Base-by-base conservation (phyloP, 2,113 vertebrate species). In the Phrynosoma platyrhinos region DNA sequence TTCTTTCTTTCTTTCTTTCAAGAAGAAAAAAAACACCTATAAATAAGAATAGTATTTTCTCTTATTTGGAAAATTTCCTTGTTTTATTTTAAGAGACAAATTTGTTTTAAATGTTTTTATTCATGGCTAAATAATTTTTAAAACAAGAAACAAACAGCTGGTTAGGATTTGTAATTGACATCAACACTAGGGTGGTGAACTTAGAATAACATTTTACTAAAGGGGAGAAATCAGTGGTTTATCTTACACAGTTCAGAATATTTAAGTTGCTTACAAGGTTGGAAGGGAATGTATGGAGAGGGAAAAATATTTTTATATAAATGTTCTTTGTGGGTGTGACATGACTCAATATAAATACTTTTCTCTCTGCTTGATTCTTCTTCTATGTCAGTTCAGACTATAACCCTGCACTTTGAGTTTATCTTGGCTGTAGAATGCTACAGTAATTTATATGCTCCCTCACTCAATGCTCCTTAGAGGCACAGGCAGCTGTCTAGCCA, bases 351-450 rank as follows among this genome's bases (percentile, higher is more conserved):
- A 76, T 92, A 96, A 87, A 90, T 30, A 58, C 88, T 95, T 81
- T 94, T 83, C 27, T 91, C 92, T 93, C 88, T 90, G 83, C 77
- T 86, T 90, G 77, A 88, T 89, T 91, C 84, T 94, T 77, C 94
- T 87, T 93, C 90, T 88, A 9, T 93, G 90, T 94, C 91, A 92
- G 92, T 94, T 94, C 93, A 95, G 93, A 93, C 94, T 96, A 94
- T 95, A 96, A 95, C 95, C 94, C 93, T 96, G 94, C 87, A 93
- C 93, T 96, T 90, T 90, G 87, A 95, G 96, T 97, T 97, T 97
- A 96, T 97, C 96, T 97, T 96, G 93, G 94, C 96, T 68, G 76
- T 97, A 96, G 96, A 97, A 96, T 27, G 94, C 95, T 95, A 93
- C 91, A 95, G 95, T 96, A 96, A 97, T 97, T 96, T 96, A 96